Evolutionary conservation across 2,888 invertebrate species (phyloP).

Genomic region (Habrosyne pyritoides): DNA sequence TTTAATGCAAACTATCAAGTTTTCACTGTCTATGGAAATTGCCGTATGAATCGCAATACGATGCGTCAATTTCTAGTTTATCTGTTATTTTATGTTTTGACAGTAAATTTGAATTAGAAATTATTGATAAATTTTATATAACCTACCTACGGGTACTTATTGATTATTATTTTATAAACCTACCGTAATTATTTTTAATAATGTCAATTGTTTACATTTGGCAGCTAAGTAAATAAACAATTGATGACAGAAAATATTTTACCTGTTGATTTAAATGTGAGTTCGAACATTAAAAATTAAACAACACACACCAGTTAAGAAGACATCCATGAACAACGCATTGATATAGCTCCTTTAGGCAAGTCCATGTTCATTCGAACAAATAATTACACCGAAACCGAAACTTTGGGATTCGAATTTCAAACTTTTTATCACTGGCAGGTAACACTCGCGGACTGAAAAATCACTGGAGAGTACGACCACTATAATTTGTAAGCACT

Average conservation of each 20-base stretch:
- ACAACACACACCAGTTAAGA: constrained; percentile 79
- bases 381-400: constrained; percentile 53
- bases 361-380: constrained; percentile 80
- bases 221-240: constrained; percentile 31
- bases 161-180: background rate
- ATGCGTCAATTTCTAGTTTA: background rate
- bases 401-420: constrained; percentile 42
- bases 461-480: constrained; percentile 34
- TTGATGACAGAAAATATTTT: constrained; percentile 3
- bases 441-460: constrained; percentile 47
- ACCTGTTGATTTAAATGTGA: constrained; percentile 1
- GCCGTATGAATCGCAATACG: background rate
- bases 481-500: constrained; percentile 51
- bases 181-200: constrained; percentile 13
- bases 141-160: background rate
- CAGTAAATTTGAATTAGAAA: background rate
- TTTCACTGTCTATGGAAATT: constrained; percentile 16
- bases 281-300: constrained; percentile 44
- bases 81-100: background rate
- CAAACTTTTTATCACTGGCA: constrained; percentile 56
- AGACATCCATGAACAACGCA: constrained; percentile 84
- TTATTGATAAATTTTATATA: background rate
- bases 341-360: constrained; percentile 77
- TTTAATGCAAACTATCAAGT: constrained; percentile 10
- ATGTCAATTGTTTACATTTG: constrained; percentile 51